Percentiles rank a stretch among this genome's conserved stretches.
Conservation (phyloP, 2,797 vertebrate species). For the Pyrocephalus nanus region DNA sequence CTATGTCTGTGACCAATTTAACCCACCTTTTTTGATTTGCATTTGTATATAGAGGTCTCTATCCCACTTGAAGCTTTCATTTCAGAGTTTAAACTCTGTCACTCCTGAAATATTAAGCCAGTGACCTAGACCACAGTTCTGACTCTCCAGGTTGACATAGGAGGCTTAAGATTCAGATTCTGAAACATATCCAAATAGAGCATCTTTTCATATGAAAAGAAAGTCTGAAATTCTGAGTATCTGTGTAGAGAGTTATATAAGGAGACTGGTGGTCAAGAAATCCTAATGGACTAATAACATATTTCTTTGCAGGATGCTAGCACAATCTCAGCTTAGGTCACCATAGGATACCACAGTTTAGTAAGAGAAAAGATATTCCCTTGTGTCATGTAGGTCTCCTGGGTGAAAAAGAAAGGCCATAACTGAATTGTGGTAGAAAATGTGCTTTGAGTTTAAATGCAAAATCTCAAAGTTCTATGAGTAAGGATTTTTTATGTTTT, state of each 20-base stretch:
- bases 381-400: not conserved
- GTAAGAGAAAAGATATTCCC: not conserved
- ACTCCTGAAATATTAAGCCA: not conserved
- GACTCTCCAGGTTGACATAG: not conserved
- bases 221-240: not conserved
- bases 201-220: not conserved
- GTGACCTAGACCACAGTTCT: not conserved
- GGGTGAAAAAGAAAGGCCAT: not conserved
- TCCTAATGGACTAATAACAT: not conserved
- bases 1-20: not conserved
- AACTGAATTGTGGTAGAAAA: not conserved
- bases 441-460: not conserved
- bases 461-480: not conserved
- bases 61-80: not conserved
- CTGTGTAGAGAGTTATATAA: not conserved
- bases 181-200: not conserved
- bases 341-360: not conserved
- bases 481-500: not conserved
- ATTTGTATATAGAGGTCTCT: not conserved
- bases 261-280: not conserved
- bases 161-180: not conserved
- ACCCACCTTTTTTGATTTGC: not conserved
- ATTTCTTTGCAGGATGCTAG: not conserved
- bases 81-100: not conserved
- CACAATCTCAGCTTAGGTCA: not conserved